Evolutionary conservation across 2,113 vertebrate species (phyloP).

Genomic region (Thinocorus orbignyianus): DNA sequence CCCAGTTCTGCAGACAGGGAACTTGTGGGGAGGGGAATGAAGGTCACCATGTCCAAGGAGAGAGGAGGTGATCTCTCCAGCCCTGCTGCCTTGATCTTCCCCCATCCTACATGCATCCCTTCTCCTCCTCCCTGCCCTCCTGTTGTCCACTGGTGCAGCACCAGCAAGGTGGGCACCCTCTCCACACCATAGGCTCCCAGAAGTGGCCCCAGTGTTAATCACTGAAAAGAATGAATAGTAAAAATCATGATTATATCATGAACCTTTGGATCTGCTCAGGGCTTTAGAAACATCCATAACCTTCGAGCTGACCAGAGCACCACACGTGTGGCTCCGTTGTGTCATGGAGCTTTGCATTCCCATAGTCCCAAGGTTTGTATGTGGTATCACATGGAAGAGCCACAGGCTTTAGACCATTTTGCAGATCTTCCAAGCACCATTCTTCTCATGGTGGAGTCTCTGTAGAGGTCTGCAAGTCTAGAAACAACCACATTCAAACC

Average conservation of each 20-base stretch:
- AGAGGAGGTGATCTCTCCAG: neutral
- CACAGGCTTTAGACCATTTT: neutral
- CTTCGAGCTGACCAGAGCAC: neutral
- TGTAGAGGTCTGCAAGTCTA: neutral
- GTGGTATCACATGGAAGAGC: neutral
- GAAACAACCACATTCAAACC: neutral
- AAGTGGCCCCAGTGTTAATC: neutral
- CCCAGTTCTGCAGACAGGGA: neutral
- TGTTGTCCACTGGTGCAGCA: neutral
- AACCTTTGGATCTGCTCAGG: neutral
- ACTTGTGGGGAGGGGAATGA: neutral
- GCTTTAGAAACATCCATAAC: neutral
- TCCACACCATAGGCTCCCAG: neutral
- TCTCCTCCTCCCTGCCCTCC: neutral
- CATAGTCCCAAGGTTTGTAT: neutral
- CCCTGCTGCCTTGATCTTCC: neutral
- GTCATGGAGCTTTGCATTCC: neutral
- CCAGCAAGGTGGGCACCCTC: neutral
- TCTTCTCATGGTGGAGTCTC: neutral
- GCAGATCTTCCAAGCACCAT: neutral
- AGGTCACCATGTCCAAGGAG: neutral
- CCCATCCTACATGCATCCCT: neutral
- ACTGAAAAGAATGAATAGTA: neutral
- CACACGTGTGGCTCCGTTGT: accelerated
- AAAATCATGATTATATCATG: neutral